Evolutionary conservation across 2,113 vertebrate species (phyloP).

Genomic region (Acrocephalus kingi): DNA sequence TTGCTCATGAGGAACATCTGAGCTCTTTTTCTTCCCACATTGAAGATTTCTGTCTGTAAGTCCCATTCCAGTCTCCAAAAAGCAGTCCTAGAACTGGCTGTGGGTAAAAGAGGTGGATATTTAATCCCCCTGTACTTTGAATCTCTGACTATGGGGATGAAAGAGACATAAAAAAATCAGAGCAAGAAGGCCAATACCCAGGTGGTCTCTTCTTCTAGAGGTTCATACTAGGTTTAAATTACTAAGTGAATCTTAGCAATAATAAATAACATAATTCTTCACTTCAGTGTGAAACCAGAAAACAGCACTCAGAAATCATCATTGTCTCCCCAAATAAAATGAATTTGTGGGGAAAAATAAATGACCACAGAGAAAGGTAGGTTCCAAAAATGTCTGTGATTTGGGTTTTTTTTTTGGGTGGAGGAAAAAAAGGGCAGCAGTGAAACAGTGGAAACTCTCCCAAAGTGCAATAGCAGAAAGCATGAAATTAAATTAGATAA

Average conservation of each 20-base stretch:
- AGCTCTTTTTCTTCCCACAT: not conserved
- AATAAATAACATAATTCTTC: not conserved
- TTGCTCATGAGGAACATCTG: not conserved
- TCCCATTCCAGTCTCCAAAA: not conserved
- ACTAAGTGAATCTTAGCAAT: not conserved
- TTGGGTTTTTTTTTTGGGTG: accelerated
- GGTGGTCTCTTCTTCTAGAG: not conserved
- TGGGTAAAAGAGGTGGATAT: not conserved
- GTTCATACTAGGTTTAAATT: not conserved
- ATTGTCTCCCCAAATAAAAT: not conserved
- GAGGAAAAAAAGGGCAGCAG: not conserved
- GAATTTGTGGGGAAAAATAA: not conserved
- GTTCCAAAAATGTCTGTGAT: not conserved
- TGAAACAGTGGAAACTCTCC: not conserved
- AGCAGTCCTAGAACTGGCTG: not conserved
- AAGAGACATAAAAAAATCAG: not conserved
- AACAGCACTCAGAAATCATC: not conserved
- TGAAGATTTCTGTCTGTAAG: not conserved
- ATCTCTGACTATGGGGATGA: not conserved
- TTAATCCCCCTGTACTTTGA: not conserved
- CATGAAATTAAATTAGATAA: not conserved
- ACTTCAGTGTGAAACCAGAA: not conserved
- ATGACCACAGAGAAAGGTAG: not conserved
- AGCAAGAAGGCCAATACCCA: not conserved
- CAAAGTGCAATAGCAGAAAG: not conserved